phyloP scores from a whole-genome alignment of 2,113 vertebrate genomes.

The Recurvirostra avosetta region DNA sequence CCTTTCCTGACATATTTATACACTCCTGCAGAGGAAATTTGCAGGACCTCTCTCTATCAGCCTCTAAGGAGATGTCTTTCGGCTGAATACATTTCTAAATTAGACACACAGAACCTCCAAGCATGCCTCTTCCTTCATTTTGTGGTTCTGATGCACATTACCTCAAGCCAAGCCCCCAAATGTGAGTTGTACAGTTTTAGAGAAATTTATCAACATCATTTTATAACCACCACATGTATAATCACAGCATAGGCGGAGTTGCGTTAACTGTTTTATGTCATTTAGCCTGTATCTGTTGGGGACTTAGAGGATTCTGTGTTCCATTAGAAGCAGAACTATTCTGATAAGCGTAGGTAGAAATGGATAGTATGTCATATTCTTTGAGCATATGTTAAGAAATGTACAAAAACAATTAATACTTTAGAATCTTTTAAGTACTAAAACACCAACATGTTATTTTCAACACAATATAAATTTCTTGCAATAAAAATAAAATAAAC shows the following conservation, averaged over 20 bases:
- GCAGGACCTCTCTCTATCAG: background rate
- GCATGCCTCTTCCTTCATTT: background rate
- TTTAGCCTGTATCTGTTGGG: background rate
- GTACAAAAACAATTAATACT: background rate
- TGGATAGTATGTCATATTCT: background rate
- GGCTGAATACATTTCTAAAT: background rate
- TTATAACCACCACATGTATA: constrained; percentile 9
- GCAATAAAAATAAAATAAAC: background rate
- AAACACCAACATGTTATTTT: background rate
- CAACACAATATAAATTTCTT: background rate
- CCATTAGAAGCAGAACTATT: background rate
- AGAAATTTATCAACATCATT: background rate
- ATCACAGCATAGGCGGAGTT: background rate
- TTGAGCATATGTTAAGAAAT: background rate
- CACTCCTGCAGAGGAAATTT: background rate
- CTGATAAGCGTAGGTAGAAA: background rate
- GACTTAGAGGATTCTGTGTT: background rate
- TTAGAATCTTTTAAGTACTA: background rate
- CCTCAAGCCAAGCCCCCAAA: constrained; percentile 19
- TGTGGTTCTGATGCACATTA: background rate
- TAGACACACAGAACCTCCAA: background rate
- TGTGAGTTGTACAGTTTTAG: background rate
- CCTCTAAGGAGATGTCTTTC: background rate
- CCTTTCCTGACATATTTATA: background rate
- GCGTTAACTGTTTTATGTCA: background rate